Percentiles rank a stretch among this genome's conserved stretches.
Evolutionary conservation across 2,888 invertebrate genomes (phyloP).

Genomic region (Elaeidobius kamerunicus): DNA sequence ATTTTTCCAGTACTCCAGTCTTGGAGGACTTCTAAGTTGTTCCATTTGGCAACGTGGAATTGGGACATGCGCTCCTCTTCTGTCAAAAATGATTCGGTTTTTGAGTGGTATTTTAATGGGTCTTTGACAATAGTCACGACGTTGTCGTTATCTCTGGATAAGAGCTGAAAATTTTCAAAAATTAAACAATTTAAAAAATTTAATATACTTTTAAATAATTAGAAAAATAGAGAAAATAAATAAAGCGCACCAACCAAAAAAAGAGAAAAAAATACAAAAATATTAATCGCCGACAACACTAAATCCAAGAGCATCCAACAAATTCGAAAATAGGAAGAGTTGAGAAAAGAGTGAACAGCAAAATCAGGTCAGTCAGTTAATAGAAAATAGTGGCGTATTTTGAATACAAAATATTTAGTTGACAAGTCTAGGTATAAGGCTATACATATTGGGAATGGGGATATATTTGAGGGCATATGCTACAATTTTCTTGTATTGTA

Average conservation of each 20-base stretch:
- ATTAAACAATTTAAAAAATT: background rate
- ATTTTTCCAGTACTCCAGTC: conserved; percentile 63
- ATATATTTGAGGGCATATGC: too few species aligned
- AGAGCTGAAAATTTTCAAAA: conserved; percentile 51
- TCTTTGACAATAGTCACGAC: conserved; percentile 55
- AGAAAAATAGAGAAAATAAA: too few species aligned
- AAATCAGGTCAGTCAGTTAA: background rate
- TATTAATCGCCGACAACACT: too few species aligned
- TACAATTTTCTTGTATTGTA: too few species aligned
- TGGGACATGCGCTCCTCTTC: conserved; percentile 42
- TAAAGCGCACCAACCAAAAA: too few species aligned
- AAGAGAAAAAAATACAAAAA: too few species aligned
- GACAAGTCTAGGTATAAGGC: too few species aligned
- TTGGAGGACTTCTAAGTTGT: conserved; percentile 62
- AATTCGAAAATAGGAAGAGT: conserved; percentile 3
- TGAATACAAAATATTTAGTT: too few species aligned
- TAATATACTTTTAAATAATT: background rate
- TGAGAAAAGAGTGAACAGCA: background rate
- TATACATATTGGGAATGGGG: too few species aligned
- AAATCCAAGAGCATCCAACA: too few species aligned
- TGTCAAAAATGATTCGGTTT: conserved; percentile 34
- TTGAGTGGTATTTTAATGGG: conserved; percentile 34
- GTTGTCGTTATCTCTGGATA: conserved; percentile 59
- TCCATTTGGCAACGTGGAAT: conserved; percentile 61
- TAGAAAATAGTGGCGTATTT: too few species aligned